A percentile compares a stretch with the other conserved stretches of the same genome.
These are phyloP conservation scores for Otis tarda DNA, from an alignment of 2,113 vertebrate genomes.

Conservation along the genomic window DNA sequence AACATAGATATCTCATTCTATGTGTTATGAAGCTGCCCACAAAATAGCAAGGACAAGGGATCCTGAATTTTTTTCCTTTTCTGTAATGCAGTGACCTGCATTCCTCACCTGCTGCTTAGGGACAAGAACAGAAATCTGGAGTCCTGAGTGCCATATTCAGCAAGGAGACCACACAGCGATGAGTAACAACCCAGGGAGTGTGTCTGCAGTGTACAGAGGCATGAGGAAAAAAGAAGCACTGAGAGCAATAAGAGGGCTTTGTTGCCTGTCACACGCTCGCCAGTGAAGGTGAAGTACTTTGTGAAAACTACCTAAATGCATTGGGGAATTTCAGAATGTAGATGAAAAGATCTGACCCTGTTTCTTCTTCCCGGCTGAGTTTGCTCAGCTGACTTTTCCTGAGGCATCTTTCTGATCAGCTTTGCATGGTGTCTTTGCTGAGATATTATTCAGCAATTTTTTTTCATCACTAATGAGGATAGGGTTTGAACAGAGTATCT, in stretches of 20 bases:
- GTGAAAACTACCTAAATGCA: neutral
- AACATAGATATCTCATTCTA: accelerated
- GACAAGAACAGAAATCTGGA: neutral
- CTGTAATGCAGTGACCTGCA: neutral
- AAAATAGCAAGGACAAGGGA: neutral
- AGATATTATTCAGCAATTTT: neutral
- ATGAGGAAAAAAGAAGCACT: neutral
- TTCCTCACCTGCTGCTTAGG: neutral
- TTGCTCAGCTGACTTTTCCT: neutral
- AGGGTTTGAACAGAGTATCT: neutral
- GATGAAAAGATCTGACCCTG: neutral
- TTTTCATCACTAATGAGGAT: neutral
- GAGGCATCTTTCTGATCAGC: neutral
- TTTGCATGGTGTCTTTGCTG: neutral
- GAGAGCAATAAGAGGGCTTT: neutral
- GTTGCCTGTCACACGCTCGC: neutral
- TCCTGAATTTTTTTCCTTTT: neutral
- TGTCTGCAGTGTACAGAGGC: neutral
- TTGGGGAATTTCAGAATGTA: neutral
- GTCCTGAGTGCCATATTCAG: neutral
- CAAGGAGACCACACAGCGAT: neutral
- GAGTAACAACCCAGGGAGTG: neutral
- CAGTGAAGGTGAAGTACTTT: neutral
- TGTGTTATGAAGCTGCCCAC: neutral
- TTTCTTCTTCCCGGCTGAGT: neutral